Percentiles rank a stretch among this genome's conserved stretches.
phyloP scores from a whole-genome alignment of 2,113 vertebrate species.

The Protobothrops flavoviridis region DNA sequence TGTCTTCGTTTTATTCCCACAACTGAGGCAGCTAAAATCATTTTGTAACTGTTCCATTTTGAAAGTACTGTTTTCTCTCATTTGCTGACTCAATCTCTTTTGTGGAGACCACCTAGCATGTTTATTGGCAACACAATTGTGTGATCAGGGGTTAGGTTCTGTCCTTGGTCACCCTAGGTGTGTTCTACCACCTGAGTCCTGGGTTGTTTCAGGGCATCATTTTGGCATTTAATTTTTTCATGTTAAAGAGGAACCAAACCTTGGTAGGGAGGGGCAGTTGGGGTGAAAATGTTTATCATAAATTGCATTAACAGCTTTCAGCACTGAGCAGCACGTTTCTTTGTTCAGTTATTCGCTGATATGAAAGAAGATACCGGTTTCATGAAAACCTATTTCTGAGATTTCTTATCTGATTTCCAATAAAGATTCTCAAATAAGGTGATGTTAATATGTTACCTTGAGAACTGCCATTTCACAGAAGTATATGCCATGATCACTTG shows the following conservation, averaged over 20 bases:
- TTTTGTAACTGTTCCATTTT: not conserved
- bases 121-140: not conserved
- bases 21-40: not conserved
- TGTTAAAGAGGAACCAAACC: not conserved
- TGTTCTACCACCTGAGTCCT: not conserved
- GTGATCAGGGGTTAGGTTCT: not conserved
- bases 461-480: not conserved
- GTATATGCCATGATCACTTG: not conserved
- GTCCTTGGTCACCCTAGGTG: not conserved
- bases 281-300: not conserved
- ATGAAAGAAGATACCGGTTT: not conserved
- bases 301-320: not conserved
- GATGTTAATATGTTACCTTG: not conserved
- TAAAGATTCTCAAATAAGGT: not conserved
- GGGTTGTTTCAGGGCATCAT: not conserved
- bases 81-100: not conserved
- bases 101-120: not conserved
- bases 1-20: not conserved
- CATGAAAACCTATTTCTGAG: not conserved
- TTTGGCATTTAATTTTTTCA: not conserved
- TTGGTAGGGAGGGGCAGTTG: not conserved
- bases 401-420: not conserved
- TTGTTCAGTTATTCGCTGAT: not conserved
- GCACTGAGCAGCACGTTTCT: not conserved
- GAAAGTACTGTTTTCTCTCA: not conserved